These are phyloP conservation scores for Zaprionus inermis DNA, from an alignment of 1,140 invertebrate species.

Conservation along the genomic window DNA sequence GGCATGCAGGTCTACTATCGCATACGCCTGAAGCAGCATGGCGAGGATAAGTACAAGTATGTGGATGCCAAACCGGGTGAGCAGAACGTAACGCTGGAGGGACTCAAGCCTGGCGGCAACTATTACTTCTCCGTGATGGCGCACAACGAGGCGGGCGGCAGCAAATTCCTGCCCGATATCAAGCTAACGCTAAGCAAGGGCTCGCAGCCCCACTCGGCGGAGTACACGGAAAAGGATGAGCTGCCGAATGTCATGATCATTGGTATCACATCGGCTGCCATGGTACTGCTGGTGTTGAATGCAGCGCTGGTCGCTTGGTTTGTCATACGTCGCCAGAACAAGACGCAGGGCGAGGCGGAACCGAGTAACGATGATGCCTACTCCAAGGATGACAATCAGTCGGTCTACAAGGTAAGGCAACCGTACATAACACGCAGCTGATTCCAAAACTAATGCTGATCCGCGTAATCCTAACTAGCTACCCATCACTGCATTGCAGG, in stretches of 20 bases:
- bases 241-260: conserved; percentile 92
- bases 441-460: conserved; percentile 4
- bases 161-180: conserved; percentile 91
- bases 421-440: neutral
- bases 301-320: conserved; percentile 93
- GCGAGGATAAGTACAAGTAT: conserved; percentile 87
- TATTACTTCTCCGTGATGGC: conserved; percentile 95
- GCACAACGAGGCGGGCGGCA: conserved; percentile 93
- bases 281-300: conserved; percentile 91
- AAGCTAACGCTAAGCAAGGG: conserved; percentile 87
- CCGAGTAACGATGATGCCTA: conserved; percentile 92
- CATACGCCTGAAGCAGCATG: conserved; percentile 87
- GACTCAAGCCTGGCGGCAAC: conserved; percentile 91
- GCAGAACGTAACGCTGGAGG: conserved; percentile 88
- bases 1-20: conserved; percentile 93
- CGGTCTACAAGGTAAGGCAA: conserved; percentile 84
- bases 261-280: conserved; percentile 91
- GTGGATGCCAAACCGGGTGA: conserved; percentile 91
- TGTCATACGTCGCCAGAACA: conserved; percentile 87
- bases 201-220: conserved; percentile 87
- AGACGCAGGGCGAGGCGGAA: conserved; percentile 86
- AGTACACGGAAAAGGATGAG: conserved; percentile 88
- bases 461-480: conserved; percentile 66
- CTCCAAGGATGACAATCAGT: conserved; percentile 89
- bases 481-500: conserved; percentile 82